A percentile compares a stretch with the other conserved stretches of the same genome.
Evolutionary conservation across 2,797 vertebrate genomes (phyloP).

Genomic region (Bovichtus variegatus): DNA sequence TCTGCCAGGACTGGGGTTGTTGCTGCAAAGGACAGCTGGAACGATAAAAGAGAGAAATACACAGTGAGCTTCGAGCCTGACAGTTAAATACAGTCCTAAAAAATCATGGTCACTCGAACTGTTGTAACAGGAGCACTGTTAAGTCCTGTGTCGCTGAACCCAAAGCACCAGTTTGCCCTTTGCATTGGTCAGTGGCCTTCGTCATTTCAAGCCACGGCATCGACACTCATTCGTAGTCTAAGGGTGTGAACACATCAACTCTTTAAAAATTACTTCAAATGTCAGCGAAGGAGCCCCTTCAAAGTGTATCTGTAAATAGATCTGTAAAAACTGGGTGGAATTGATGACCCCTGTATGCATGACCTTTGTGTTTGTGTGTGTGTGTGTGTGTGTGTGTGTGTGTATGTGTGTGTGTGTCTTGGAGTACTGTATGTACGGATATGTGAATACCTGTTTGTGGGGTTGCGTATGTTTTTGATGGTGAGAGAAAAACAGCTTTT

Average conservation of each 20-base stretch:
- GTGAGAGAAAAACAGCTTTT: constrained; percentile 37
- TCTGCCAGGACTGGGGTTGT: constrained; percentile 97
- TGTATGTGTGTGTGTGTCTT: constrained; percentile 6
- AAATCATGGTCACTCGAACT: neutral
- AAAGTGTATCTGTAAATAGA: constrained; percentile 49
- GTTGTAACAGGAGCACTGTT: neutral
- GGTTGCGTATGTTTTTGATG: constrained; percentile 24
- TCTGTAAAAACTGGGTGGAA: constrained; percentile 52
- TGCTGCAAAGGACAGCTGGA: constrained; percentile 96
- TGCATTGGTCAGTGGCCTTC: constrained; percentile 9
- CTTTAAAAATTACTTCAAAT: constrained; percentile 69
- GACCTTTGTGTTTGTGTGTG: constrained; percentile 28
- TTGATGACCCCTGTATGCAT: constrained; percentile 38
- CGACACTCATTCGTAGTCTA: constrained; percentile 10
- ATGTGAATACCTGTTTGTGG: neutral
- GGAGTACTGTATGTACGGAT: neutral
- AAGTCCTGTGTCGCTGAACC: constrained; percentile 8
- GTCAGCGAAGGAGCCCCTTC: constrained; percentile 49
- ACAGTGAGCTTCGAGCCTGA: constrained; percentile 11
- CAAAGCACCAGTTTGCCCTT: constrained; percentile 7
- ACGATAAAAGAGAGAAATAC: constrained; percentile 27
- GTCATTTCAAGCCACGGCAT: neutral
- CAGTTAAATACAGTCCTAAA: constrained; percentile 1
- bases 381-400: neutral
- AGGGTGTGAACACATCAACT: constrained; percentile 13